Base-by-base conservation (phyloP, 2,113 vertebrate genomes). In the Hyperopisus bebe region DNA sequence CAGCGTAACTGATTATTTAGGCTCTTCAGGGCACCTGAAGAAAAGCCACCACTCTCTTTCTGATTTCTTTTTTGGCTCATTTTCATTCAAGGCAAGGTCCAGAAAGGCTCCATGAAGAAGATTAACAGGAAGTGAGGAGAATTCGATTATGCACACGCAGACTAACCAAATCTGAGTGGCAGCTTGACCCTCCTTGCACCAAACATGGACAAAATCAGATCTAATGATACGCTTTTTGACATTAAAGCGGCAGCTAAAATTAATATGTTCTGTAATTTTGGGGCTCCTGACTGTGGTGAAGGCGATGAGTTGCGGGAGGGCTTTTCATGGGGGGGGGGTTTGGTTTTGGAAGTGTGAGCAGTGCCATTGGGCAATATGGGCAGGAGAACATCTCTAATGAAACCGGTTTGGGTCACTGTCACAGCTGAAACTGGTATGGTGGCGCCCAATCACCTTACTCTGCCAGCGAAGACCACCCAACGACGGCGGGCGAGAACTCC, bases 61-160 rank as follows among this genome's bases (percentile, higher is more conserved):
- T 35, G 50, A 53, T 83, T 1, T 82, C 50, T 82, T 17, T 21
- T 82, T 17, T 39, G 35, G 70, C 47, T 50, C 31, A 83, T 82
- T 82, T 86, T 51, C 89, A 66, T 42, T 13, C 27, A 87, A 27
- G 27, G 88, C 82, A 27, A 42, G 39, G 35, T 4, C 31, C 70
- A 84, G 27, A 42, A 66, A 84, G 53, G 55, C 89, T 44, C 44
- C 44, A 31, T 21, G 42, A 84, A 90, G 89, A n/a, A 66, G 53
- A 86, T 70, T 70, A 35, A 31, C 83, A 86, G 89, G 58, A 90
- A 87, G 89, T 62, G 82, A 66, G 55, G 82, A 53, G 89, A 66
- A 70, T 89, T 86, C 70, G 70, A 90, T 90, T 48, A 70, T 13
- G 5, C 55, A 48, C 10, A 27, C 46, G 46, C 89, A 87, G 55